Conservation (phyloP, 2,888 invertebrate genomes). For the Diachrysia chrysitis region DNA sequence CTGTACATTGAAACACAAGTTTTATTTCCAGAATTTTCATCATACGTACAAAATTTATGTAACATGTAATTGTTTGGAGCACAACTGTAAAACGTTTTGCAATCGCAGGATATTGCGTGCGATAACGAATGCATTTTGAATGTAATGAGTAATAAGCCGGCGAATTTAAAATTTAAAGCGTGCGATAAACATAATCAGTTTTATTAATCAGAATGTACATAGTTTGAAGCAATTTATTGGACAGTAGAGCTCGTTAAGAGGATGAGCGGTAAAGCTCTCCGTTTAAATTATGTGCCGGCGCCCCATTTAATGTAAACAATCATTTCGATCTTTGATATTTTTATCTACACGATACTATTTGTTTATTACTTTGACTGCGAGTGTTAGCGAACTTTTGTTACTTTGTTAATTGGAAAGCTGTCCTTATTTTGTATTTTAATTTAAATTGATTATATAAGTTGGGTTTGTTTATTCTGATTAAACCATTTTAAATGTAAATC, state of each 20-base stretch:
- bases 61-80: conserved; percentile 24
- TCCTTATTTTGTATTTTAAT: conserved; percentile 44
- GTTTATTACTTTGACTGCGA: conserved; percentile 44
- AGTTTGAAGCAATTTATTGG: conserved; percentile 81
- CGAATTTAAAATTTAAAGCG: conserved; percentile 74
- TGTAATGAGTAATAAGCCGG: conserved; percentile 70
- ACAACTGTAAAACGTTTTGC: conserved; percentile 54
- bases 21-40: conserved; percentile 53
- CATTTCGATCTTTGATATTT: conserved; percentile 64
- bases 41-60: conserved; percentile 29
- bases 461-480: conserved; percentile 40
- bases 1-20: conserved; percentile 68
- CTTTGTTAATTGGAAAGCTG: conserved; percentile 51
- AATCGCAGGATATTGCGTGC: conserved; percentile 55
- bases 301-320: conserved; percentile 72
- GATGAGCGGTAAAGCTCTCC: conserved; percentile 78
- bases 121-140: conserved; percentile 70
- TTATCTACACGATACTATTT: conserved; percentile 51
- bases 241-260: conserved; percentile 80
- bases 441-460: conserved; percentile 46
- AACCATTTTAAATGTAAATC: conserved; percentile 36
- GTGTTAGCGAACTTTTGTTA: conserved; percentile 46
- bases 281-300: conserved; percentile 76
- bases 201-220: conserved; percentile 81
- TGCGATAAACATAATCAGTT: conserved; percentile 78